phyloP scores from a whole-genome alignment of 92 coral and sea anemone genomes.

The Palythoa heliodiscus region DNA sequence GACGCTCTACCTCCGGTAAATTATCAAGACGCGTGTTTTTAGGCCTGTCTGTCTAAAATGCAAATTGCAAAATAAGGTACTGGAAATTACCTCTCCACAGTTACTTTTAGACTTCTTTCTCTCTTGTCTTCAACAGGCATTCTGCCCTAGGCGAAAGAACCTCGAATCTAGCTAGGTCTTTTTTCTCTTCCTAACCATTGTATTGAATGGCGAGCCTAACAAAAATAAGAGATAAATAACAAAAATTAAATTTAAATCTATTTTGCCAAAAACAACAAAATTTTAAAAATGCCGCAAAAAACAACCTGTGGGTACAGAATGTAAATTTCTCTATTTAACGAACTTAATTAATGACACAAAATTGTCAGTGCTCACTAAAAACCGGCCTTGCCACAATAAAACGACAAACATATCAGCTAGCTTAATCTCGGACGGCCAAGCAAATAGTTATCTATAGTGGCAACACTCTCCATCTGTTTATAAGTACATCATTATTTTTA shows the following conservation, averaged over 20 bases:
- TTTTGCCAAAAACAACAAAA: background rate
- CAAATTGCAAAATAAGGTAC: background rate
- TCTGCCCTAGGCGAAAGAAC: constrained; percentile 17
- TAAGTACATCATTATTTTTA: constrained; percentile 25
- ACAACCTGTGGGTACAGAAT: background rate
- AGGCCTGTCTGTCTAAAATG: background rate
- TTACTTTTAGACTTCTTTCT: constrained; percentile 56
- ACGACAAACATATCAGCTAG: background rate
- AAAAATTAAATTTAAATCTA: background rate
- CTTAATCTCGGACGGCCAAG: background rate
- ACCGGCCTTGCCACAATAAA: background rate
- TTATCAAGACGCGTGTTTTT: background rate
- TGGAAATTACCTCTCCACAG: constrained; percentile 55
- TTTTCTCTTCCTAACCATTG: constrained; percentile 39
- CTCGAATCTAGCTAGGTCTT: constrained; percentile 13
- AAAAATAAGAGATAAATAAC: background rate
- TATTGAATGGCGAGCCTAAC: constrained; percentile 12
- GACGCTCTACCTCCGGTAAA: background rate
- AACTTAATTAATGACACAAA: background rate
- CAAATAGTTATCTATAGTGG: background rate
- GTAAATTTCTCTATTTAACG: background rate
- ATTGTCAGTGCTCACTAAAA: background rate
- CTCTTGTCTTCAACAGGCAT: constrained; percentile 83
- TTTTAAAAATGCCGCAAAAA: background rate
- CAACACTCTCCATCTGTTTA: constrained; percentile 18